These are phyloP conservation scores for Botrylloides violaceus DNA, from an alignment of 23 tunicate genomes.

Conservation along the genomic window DNA sequence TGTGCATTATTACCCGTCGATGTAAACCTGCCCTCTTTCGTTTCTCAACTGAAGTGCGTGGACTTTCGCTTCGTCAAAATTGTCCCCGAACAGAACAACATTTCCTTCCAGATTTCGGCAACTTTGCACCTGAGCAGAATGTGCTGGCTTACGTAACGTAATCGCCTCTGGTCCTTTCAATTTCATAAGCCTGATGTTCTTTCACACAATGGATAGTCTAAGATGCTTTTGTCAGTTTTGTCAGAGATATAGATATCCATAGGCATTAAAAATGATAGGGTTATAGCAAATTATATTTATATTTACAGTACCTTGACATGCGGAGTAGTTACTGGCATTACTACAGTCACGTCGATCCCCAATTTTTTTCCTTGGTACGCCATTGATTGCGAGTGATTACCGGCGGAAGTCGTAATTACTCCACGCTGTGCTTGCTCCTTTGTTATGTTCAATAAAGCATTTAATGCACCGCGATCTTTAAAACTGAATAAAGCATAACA, in stretches of 20 bases:
- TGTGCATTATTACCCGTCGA: conserved; percentile 68
- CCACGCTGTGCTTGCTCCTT: conserved; percentile 51
- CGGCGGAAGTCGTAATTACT: conserved; percentile 94
- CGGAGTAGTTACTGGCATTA: conserved; percentile 91
- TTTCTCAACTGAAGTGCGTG: conserved; percentile 52
- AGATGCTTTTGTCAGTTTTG: too few species aligned
- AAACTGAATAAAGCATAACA: too few species aligned
- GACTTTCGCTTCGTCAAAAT: conserved; percentile 67
- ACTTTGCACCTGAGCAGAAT: conserved; percentile 44
- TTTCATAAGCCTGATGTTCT: too few species aligned
- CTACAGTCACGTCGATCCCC: conserved; percentile 78
- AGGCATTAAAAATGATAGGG: too few species aligned
- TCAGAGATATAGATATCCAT: too few species aligned
- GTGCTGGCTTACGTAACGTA: background rate
- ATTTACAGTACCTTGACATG: conserved; percentile 54
- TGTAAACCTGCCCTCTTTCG: conserved; percentile 44
- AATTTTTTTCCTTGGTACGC: conserved; percentile 81
- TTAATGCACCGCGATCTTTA: conserved; percentile 89
- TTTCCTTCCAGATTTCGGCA: conserved; percentile 57
- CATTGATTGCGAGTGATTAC: conserved; percentile 97
- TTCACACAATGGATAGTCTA: too few species aligned
- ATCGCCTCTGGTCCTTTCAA: too few species aligned
- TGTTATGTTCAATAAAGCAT: conserved; percentile 53
- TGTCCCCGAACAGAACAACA: conserved; percentile 61
- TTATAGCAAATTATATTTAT: background rate